Evolutionary conservation across 2,113 vertebrate species (phyloP), one percentile per base, ranked within the genome.

Genomic region (Ceyx margarethae): DNA sequence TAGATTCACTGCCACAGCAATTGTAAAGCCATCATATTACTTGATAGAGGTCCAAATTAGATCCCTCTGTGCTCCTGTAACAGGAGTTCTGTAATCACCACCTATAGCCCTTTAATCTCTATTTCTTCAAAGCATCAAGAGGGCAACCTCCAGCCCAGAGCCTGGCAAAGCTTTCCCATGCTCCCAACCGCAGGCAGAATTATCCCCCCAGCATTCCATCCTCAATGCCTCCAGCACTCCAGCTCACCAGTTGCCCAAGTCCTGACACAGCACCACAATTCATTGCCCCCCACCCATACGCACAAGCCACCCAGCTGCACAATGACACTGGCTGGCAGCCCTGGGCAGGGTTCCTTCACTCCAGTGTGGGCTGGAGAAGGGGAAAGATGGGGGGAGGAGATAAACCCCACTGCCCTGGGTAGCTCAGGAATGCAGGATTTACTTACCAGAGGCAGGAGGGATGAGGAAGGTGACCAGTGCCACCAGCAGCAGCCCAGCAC

Each of bases 61-160:
- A 1, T 2, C 33, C 21, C 33, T 17, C 9, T 0, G 0, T 12
- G 37, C 61, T 66, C 43, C 62, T n/a, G 56, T 21, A 45, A 69
- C 67, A 29, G 56, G 6, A 71, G 53, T 26, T 51, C 19, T 28
- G 33, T 46, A 33, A 13, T 12, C 54, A 26, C 25, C 66, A 16
- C 56, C 33, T 26, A 2, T 22, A 50, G 13, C 31, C 12, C 5
- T 0, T 45, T 33, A 11, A 43, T 16, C 19, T 26, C 33, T 11
- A 3, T 46, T 61, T 22, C 35, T 66, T 50, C 54, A 43, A 23
- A 60, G 26, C 15, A 31, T 23, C 0, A 2, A 15, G 5, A 11
- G 26, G 18, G 19, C 57, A 29, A 48, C 2, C 18, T 6, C 42
- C 28, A 17, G 43, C 37, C 45, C 45, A 16, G 10, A 10, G 51